A percentile compares a stretch with the other conserved stretches of the same genome.
These are phyloP conservation scores for Eupithecia abbreviata DNA, from an alignment of 2,888 invertebrate species.

Conservation along the genomic window DNA sequence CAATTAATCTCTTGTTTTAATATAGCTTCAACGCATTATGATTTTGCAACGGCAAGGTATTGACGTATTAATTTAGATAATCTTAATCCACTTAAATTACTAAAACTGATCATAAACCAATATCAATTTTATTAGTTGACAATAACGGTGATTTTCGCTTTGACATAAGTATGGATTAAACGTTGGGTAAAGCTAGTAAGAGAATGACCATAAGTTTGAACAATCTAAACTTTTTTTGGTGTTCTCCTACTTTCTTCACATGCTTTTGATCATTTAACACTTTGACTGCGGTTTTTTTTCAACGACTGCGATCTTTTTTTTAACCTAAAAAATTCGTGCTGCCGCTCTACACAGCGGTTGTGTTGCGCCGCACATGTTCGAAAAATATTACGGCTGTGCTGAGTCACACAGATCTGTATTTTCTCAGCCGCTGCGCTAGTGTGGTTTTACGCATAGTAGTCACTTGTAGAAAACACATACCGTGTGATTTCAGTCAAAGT, in stretches of 20 bases:
- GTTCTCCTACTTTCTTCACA: background rate
- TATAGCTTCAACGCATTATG: background rate
- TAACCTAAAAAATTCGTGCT: too few relatives aligned
- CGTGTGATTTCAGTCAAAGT: too few relatives aligned
- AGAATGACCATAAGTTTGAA: conserved; percentile 8
- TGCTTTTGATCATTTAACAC: background rate
- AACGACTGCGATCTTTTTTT: too few relatives aligned
- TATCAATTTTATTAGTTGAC: conserved; percentile 45
- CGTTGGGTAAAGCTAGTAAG: background rate
- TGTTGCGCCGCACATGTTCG: too few relatives aligned
- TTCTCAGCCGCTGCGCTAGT: too few relatives aligned
- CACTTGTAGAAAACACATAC: too few relatives aligned
- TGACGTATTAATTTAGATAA: conserved; percentile 70
- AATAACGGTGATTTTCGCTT: conserved; percentile 46
- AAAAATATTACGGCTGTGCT: too few relatives aligned
- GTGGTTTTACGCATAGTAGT: too few relatives aligned
- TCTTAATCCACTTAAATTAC: conserved; percentile 47
- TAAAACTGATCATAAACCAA: conserved; percentile 19
- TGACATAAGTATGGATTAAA: background rate
- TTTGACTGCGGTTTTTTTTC: too few relatives aligned
- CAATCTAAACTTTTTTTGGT: background rate
- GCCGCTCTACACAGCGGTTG: too few relatives aligned
- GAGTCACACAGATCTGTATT: too few relatives aligned
- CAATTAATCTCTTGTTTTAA: background rate
- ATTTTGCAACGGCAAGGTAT: conserved; percentile 41